Evolutionary conservation across 2,797 vertebrate species (phyloP), one percentile per base, ranked within the genome.

Genomic region (Amblyraja radiata): DNA sequence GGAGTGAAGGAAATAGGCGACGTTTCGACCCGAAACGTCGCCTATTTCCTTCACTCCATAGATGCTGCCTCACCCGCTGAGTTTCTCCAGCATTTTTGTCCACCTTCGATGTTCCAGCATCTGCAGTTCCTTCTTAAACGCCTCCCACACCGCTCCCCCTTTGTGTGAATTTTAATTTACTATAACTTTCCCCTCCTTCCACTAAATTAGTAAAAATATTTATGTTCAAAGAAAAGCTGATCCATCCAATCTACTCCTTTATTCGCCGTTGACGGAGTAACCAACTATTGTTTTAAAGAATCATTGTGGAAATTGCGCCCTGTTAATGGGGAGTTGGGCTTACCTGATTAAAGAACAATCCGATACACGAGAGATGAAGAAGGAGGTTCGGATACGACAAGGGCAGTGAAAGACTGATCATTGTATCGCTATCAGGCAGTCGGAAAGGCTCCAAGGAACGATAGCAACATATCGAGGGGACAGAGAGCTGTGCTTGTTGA

Each of bases 321-420:
- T 92, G 68, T 10, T 3, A 21, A 36, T 9, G 61, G 21, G 16
- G 63, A 63, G 61, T 18, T 6, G 23, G 11, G 6, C 25, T 74
- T 92, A 92, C 90, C 90, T 92, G 90, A 23, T 76, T 76, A 3
- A 92, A 39, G 21, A 54, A 54, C 25, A 54, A 28, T 74, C 90
- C 68, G 0, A 76, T n/a, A 6, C 71, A 92, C 65, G 10, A 73
- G 90, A 92, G 25, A 46, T 92, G 90, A 28, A 25, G 25, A 10
- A 61, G 11, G 39, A 92, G 71, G 3, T 13, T 46, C 25, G 39
- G 36, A 54, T 71, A 11, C 5, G 21, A 13, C 36, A 74, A 7
- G 39, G 23, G 1, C 36, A 28, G 25, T 28, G 90, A 92, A 39
- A 92, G 11, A 74, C 90, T 54, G 68, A 36, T 14, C 71, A 73